Percentiles rank a stretch among this genome's conserved stretches.
Conservation (phyloP, 2,888 invertebrate species). For the Polietes domitor region DNA sequence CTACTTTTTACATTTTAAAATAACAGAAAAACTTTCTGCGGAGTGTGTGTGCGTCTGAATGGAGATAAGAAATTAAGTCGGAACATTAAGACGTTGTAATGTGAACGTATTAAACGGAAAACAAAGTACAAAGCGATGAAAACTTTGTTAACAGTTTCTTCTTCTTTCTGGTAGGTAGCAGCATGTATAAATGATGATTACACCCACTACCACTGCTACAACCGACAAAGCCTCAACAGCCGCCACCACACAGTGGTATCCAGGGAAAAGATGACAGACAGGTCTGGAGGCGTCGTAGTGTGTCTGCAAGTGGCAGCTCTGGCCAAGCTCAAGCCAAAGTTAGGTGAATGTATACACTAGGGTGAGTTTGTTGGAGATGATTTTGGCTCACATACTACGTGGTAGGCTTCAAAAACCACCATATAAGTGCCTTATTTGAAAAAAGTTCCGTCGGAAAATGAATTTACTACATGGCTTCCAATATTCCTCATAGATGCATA, state of each 20-base stretch:
- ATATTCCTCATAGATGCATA: too few species aligned
- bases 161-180: background rate
- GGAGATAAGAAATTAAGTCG: constrained; percentile 36
- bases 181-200: constrained; percentile 1
- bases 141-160: constrained; percentile 13
- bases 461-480: too few species aligned
- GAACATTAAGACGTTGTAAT: constrained; percentile 25
- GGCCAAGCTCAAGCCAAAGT: too few species aligned
- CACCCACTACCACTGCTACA: too few species aligned
- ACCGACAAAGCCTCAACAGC: too few species aligned
- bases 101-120: constrained; percentile 17
- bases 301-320: background rate
- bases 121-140: constrained; percentile 1
- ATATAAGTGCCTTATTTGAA: too few species aligned
- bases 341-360: too few species aligned
- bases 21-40: constrained; percentile 17
- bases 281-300: background rate
- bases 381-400: too few species aligned
- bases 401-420: too few species aligned
- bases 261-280: background rate
- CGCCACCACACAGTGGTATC: background rate
- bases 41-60: background rate
- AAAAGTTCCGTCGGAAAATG: too few species aligned
- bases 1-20: constrained; percentile 1
- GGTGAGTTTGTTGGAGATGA: too few species aligned